Percentiles rank a stretch among this genome's conserved stretches.
Conservation (phyloP, 2,888 invertebrate species). For the Doris montereyensis region DNA sequence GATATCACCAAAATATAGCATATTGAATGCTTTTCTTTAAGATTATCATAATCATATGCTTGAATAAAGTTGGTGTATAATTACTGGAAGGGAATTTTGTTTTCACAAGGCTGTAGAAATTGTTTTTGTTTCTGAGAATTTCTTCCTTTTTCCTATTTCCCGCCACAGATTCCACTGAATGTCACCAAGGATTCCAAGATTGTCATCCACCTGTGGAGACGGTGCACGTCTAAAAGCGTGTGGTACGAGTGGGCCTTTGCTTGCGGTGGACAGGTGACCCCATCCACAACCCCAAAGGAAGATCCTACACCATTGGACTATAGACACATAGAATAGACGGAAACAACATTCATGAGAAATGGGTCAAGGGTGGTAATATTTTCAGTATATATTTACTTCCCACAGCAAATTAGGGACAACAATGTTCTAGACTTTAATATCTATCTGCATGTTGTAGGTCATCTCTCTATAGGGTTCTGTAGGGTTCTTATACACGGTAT, state of each 20-base stretch:
- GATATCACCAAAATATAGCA: too few species aligned
- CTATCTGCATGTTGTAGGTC: too few species aligned
- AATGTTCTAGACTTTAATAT: background rate
- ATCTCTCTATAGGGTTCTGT: too few species aligned
- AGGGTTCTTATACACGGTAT: too few species aligned
- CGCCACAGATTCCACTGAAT: constrained; percentile 81
- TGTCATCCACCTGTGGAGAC: constrained; percentile 89
- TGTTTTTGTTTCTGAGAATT: too few species aligned
- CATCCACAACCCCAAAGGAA: constrained; percentile 83
- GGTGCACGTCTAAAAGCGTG: constrained; percentile 84
- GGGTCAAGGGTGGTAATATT: too few species aligned
- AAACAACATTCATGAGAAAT: background rate
- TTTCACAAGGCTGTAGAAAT: too few species aligned
- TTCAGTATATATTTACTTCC: background rate
- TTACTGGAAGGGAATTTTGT: too few species aligned
- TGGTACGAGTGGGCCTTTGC: constrained; percentile 96
- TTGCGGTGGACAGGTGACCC: constrained; percentile 76
- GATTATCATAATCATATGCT: too few species aligned
- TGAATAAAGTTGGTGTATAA: too few species aligned
- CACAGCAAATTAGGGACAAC: background rate
- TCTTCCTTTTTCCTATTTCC: background rate
- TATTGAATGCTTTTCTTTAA: too few species aligned
- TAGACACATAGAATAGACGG: constrained; percentile 51
- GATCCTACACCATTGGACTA: constrained; percentile 82
- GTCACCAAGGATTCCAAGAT: constrained; percentile 82